Base-by-base conservation (phyloP, 2,888 invertebrate genomes). In the Caenorhabditis afra region DNA sequence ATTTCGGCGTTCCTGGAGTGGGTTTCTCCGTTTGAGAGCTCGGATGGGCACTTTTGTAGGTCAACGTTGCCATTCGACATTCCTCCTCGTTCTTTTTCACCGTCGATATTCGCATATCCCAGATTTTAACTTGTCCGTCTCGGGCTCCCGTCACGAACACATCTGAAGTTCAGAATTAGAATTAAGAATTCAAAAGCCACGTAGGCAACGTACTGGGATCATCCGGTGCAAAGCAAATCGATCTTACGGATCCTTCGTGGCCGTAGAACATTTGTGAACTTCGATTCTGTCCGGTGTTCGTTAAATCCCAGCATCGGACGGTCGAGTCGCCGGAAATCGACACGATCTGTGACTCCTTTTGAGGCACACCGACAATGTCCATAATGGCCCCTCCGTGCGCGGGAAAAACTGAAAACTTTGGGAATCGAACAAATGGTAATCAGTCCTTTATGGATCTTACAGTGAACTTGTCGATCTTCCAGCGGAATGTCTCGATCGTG, bases 321-420 rank as follows among this genome's bases (percentile, higher is more conserved):
- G 73, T 75, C 1, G 78, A 65, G 50, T 81, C 81, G 3, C 81
- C 81, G 10, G 81, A 78, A 35, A 81, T 74, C 11, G 81, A 68
- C 1, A 81, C 70, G 14, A 81, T 67, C 10, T 71, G 47, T 0
- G 58, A 52, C 16, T 58, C 44, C 16, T 70, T 68, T 5, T 75
- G 58, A 2, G 81, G 81, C 20, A 81, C 81, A 3, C 75, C 62
- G 1, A 77, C 65, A 0, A 81, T 58, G 29, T 81, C 81, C 81
- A 81, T 81, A 3, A 81, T 75, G 3, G 74, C 74, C 5, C 81
- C 78, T 11, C 79, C 66, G 49, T 81, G 81, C 7, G 81, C 81
- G 14, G 70, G 44, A 29, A 81, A 79, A 53, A 68, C 81, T 81
- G 57, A 45, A 78, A 71, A 65, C 8, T 16, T 47, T 16, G 4